Evolutionary conservation across 37 sponge, comb jelly and placozoan genomes (phyloP), one percentile per base, ranked within the genome.

Genomic region (Agelas oroides): DNA sequence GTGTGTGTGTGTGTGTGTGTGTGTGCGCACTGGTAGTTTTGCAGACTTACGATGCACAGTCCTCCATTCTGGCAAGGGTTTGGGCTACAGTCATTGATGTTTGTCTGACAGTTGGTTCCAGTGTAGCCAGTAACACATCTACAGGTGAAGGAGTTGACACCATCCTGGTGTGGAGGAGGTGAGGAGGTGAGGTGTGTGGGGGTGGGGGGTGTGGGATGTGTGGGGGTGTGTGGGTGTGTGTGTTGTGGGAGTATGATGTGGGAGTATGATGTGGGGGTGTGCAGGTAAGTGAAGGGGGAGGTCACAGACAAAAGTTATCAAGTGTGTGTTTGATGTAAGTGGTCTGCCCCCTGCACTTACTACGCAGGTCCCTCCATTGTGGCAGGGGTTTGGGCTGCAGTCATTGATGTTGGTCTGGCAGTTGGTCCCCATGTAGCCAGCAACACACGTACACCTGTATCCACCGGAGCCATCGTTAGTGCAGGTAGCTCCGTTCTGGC

Each of bases 401-500:
- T 75, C 76, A 24, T 75, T 56, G 76, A 75, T 56, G 24, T 75
- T 46, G 15, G 27, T 56, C 35, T 54, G 25, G 33, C 76, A 75
- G 59, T 75, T 58, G 21, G 52, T 58, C 1, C 76, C 76, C 30
- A 27, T 56, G 32, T 55, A 75, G 28, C 76, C 76, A 24, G 20
- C 58, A 13, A 75, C 59, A 56, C 76, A 75, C 33, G 56, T 24
- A 8, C 76, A 75, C 46, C 52, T 53, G 59, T 85, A 85, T 17
- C 82, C 73, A 56, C 89, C 84, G 6, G 21, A 32, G 25, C 78
- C 84, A 83, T 77, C 72, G 63, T 89, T 65, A 8, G 56, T 62
- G 59, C 89, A 89, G 14, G 77, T 89, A 64, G 78, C 89, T 59
- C 72, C 78, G 82, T 89, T 89, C 5, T 23, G 58, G 55, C 89